Conservation (phyloP, 2,888 invertebrate genomes). For the Hermaeophaga mercurialis region DNA sequence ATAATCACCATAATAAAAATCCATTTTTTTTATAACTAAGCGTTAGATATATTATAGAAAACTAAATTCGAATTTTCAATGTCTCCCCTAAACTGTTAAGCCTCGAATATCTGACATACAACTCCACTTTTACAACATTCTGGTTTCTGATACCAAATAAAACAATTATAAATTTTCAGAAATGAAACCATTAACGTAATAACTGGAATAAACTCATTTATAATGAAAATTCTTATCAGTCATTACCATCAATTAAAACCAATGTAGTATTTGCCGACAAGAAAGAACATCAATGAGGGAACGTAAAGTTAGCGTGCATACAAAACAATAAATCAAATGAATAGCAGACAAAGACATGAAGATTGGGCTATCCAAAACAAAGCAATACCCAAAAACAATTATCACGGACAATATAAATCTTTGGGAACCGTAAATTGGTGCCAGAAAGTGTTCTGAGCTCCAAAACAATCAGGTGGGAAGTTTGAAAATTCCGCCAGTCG, state of each 20-base stretch:
- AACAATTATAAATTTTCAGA: too few relatives aligned
- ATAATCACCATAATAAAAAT: too few relatives aligned
- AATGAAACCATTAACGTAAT: too few relatives aligned
- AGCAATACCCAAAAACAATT: slow-evolving; percentile 41
- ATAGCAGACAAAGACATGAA: slow-evolving; percentile 19
- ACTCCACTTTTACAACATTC: too few relatives aligned
- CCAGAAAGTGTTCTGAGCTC: slow-evolving; percentile 34
- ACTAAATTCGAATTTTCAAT: too few relatives aligned
- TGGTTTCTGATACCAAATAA: too few relatives aligned
- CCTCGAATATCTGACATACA: too few relatives aligned
- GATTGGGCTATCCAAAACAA: slow-evolving; percentile 31
- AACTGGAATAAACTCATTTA: neutral
- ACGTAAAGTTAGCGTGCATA: slow-evolving; percentile 13
- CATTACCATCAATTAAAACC: slow-evolving; percentile 6
- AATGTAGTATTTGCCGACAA: neutral
- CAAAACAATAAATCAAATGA: slow-evolving; percentile 20
- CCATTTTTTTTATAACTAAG: too few relatives aligned
- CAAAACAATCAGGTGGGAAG: slow-evolving; percentile 33
- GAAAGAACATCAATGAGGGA: slow-evolving; percentile 18
- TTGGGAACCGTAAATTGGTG: slow-evolving; percentile 39
- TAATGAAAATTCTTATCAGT: neutral
- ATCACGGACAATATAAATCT: slow-evolving; percentile 44
- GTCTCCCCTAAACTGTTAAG: too few relatives aligned
- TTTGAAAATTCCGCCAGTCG: slow-evolving; percentile 27
- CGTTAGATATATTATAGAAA: too few relatives aligned